Evolutionary conservation across 2,113 vertebrate species (phyloP).

Genomic region (Platysternon megacephalum): DNA sequence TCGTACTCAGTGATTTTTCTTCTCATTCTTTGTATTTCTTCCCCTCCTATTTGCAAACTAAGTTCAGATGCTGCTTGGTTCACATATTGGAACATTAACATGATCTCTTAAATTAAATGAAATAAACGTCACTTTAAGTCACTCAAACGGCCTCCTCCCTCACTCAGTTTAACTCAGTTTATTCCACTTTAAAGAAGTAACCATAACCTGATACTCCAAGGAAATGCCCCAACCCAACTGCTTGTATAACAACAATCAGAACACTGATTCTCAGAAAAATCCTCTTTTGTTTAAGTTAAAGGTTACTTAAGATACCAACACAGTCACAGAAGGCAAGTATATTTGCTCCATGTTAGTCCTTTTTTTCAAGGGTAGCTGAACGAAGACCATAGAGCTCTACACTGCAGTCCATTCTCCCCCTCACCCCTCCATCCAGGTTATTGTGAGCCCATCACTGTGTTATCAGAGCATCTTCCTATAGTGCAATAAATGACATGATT

Average conservation of each 20-base stretch:
- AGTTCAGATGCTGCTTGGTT: background rate
- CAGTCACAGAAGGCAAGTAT: background rate
- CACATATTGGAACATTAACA: background rate
- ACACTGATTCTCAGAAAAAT: background rate
- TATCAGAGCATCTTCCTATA: background rate
- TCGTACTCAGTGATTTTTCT: background rate
- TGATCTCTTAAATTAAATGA: background rate
- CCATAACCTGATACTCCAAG: background rate
- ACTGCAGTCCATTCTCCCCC: background rate
- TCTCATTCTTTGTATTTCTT: background rate
- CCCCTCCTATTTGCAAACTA: background rate
- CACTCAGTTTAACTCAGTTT: fast-evolving
- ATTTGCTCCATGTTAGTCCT: background rate
- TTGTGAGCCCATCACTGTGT: background rate
- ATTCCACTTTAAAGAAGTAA: background rate
- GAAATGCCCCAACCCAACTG: background rate
- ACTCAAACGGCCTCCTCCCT: background rate
- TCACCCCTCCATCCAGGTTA: background rate
- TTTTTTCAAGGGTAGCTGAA: background rate
- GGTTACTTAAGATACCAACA: background rate
- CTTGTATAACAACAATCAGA: background rate
- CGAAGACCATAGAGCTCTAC: background rate
- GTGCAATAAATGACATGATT: background rate
- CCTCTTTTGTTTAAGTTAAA: background rate
- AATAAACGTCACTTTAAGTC: background rate